Conservation (phyloP, 1,140 invertebrate species). For the Drosophila hydei region DNA sequence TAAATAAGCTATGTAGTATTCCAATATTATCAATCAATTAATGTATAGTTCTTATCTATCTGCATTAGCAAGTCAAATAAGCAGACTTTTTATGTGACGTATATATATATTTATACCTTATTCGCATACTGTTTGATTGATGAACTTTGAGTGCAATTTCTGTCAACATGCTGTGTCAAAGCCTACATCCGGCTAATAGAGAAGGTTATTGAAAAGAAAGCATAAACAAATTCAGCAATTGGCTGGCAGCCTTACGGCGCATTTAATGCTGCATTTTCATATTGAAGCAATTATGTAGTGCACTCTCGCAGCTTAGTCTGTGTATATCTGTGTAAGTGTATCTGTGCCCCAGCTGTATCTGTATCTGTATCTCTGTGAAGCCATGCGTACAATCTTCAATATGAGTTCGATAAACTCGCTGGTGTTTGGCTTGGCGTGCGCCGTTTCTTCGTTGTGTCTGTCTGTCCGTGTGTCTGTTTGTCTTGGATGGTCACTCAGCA, state of each 20-base stretch:
- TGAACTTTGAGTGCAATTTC: background rate
- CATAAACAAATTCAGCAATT: conserved; percentile 9
- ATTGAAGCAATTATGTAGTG: conserved; percentile 44
- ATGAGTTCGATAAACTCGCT: conserved; percentile 81
- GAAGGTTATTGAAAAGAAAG: background rate
- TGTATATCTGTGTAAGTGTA: conserved; percentile 14
- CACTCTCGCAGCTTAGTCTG: conserved; percentile 35
- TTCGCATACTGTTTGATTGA: too few relatives aligned
- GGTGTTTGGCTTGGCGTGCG: conserved; percentile 77
- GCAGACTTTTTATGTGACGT: background rate
- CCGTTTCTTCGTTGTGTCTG: conserved; percentile 53
- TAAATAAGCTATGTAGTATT: too few relatives aligned
- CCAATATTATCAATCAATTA: too few relatives aligned
- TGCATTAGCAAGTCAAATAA: too few relatives aligned
- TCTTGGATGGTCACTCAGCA: conserved; percentile 73
- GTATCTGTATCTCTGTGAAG: conserved; percentile 59
- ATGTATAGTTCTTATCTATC: too few relatives aligned
- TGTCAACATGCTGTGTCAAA: background rate
- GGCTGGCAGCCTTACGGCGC: conserved; percentile 13
- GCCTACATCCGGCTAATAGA: conserved; percentile 1
- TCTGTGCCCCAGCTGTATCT: conserved; percentile 1
- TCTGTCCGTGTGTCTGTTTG: conserved; percentile 28
- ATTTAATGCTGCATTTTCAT: conserved; percentile 39
- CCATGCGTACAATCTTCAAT: conserved; percentile 82
- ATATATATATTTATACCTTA: background rate